Base-by-base conservation (phyloP, 2,888 invertebrate genomes). In the Acleris holmiana region DNA sequence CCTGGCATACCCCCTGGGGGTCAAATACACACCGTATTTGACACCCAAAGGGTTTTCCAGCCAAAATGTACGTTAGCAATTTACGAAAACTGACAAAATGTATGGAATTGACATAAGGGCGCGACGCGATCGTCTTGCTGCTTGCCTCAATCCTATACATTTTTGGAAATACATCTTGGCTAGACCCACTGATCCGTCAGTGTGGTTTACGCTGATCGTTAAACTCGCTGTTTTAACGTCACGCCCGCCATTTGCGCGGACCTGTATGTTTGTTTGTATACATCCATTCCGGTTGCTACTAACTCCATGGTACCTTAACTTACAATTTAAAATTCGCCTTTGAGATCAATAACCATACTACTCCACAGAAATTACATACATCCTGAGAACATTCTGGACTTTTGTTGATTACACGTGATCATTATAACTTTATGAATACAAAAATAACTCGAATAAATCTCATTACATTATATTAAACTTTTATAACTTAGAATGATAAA, bases 371-470 rank as follows among this genome's bases (percentile, higher is more conserved):
- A 68, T 69, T 67, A 64, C 65, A 62, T 57, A 57, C 61, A 56
- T 53, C 51, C 58, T 59, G 68, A 73, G 70, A 73, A 66, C 70
- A 72, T 73, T 71, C 19, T 53, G 47, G 54, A 59, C 51, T 61
- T 50, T 71, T 57, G 21, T 68, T 65, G 41, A 23, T n/a, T 54
- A 63, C 61, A 19, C 73, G 73, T 23, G 66, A 71, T 71, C 71
- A 74, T 29, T 68, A 71, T 72, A 73, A 68, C 71, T 71, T 75
- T 68, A 72, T 75, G 74, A 81, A 85, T 89, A 89, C 77, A 90
- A 90, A 91, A 89, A 90, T 90, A 89, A 89, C 78, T 83, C 76
- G 78, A 79, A 77, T 80, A 87, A 88, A 90, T 90, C 86, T 89
- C 88, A 86, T 85, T 79, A 88, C 88, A 86, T 85, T 79, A 88